Base-by-base conservation (phyloP, 2,888 invertebrate species). In the Cryptocheilus praepositus region DNA sequence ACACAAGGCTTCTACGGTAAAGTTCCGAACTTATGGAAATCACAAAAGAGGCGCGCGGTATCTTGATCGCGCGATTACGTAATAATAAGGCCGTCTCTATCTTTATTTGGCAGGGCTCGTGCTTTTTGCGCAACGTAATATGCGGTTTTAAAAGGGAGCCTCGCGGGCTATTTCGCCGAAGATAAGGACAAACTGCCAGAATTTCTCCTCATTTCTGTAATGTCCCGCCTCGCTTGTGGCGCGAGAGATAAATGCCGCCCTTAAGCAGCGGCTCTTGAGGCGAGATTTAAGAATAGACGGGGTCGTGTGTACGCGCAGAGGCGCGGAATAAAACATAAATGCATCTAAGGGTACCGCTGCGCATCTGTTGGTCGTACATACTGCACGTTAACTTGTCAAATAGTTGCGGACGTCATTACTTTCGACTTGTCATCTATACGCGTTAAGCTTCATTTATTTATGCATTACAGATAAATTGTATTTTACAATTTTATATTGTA, bases 181-280 rank as follows among this genome's bases (percentile, higher is more conserved):
- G 72, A 79, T 76, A 79, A 79, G 78, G 71, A 79, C 74, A 79
- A 79, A 79, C 71, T 72, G 71, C 62, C 66, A 69, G 67, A 76
- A 76, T 79, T 79, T 74, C 71, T 79, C 58, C 72, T 79, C 76
- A 70, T 79, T 76, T 66, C 67, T 64, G 71, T 74, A 76, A 71
- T 66, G 63, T 59, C 64, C 65, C 61, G 58, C 43, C 76, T 58
- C 61, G 57, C 64, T 45, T 58, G 55, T 51, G 67, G 64, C 52
- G 56, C 61, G 61, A 58, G 67, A 79, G 76, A 79, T 79, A 79
- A 79, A 79, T 74, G 78, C 65, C 67, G 62, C 71, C 70, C 72
- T 79, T 71, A 79, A 76, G 74, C 72, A 79, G 74, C 67, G 53
- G 66, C 69, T 76, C 71, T 79, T 66, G 66, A 66, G 64, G 21